Evolutionary conservation across 2,888 invertebrate genomes (phyloP), one percentile per base, ranked within the genome.

Genomic region (Brachyopa scutellaris): DNA sequence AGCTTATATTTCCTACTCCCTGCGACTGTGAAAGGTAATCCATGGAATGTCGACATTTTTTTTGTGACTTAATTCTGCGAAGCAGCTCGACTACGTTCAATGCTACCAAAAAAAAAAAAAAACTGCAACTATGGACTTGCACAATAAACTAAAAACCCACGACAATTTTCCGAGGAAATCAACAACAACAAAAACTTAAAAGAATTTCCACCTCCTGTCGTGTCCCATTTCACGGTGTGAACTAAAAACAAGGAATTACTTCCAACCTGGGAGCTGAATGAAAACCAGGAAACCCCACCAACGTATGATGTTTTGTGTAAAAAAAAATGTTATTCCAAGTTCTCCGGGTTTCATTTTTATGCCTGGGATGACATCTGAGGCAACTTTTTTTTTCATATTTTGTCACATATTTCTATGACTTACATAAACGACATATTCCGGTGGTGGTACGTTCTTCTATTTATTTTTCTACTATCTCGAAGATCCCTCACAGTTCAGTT

Each of bases 241-340:
- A 53, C 62, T 53, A 26, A 49, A 72, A 70, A 72, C 70, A 72
- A 26, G 51, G 40, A 11, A 72, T 62, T 55, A 29, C 62, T 64
- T 55, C 26, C 38, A 21, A 33, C 33, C 13, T 55, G 62, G 45
- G 62, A 62, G 42, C 40, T 33, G 53, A 62, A 33, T 42, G 53
- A 55, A 45, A 19, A 59, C 59, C 49, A 29, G 59, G 59, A 70
- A 49, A 31, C 51, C 19, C 42, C 40, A 40, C 26, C 6, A 6
- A 26, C 3, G 26, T 11, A 5, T 13, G 55, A 9, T 11, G 1
- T 6, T 36, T 53, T 21, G 26, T 26, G 26, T 3, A 3, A 5
- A 26, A 26, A 36, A 33, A 36, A 13, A 11, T n/a, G 9, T 21
- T 23, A n/a, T 53, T 33, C 33, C 53, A 55, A 23, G 26, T 6